Percentiles rank a stretch among this genome's conserved stretches.
Conservation (phyloP, 2,888 invertebrate genomes). For the Tanytarsus gracilentus region DNA sequence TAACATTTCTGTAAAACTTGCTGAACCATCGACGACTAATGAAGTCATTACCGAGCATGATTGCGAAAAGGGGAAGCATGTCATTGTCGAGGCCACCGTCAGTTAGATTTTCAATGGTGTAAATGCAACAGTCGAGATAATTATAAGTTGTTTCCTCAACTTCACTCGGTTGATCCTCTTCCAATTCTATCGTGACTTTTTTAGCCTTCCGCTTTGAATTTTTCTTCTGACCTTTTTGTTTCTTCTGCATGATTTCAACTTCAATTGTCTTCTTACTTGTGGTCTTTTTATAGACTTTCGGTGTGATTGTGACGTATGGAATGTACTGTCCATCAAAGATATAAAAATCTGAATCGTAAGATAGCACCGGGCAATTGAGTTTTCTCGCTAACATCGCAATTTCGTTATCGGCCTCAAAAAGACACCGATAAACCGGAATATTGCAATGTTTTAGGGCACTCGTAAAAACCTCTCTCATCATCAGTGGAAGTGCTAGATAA, state of each 20-base stretch:
- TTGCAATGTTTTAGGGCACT: constrained; percentile 57
- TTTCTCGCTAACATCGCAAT: constrained; percentile 67
- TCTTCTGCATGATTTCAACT: constrained; percentile 31
- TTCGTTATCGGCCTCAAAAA: constrained; percentile 85
- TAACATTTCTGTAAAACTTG: constrained; percentile 58
- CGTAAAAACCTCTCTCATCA: constrained; percentile 65
- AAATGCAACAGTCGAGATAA: constrained; percentile 57
- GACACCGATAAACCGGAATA: constrained; percentile 60
- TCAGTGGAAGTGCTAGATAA: constrained; percentile 60
- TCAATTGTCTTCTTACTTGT: constrained; percentile 14
- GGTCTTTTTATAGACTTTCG: constrained; percentile 40
- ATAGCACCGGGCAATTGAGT: constrained; percentile 75
- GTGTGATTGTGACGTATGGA: constrained; percentile 59
- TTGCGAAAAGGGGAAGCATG: constrained; percentile 68
- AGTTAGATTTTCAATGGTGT: constrained; percentile 58
- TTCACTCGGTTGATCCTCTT: background rate
- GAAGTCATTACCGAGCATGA: constrained; percentile 84
- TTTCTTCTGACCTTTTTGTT: constrained; percentile 32
- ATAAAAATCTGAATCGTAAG: constrained; percentile 91
- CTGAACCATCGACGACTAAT: constrained; percentile 57
- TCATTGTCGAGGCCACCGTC: constrained; percentile 55
- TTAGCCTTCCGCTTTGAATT: constrained; percentile 31
- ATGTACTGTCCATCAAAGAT: constrained; percentile 78
- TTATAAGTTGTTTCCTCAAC: constrained; percentile 30
- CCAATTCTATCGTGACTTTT: background rate